These are phyloP conservation scores for Adelognathus sp. DNA, from an alignment of 2,888 invertebrate genomes.

Conservation along the genomic window DNA sequence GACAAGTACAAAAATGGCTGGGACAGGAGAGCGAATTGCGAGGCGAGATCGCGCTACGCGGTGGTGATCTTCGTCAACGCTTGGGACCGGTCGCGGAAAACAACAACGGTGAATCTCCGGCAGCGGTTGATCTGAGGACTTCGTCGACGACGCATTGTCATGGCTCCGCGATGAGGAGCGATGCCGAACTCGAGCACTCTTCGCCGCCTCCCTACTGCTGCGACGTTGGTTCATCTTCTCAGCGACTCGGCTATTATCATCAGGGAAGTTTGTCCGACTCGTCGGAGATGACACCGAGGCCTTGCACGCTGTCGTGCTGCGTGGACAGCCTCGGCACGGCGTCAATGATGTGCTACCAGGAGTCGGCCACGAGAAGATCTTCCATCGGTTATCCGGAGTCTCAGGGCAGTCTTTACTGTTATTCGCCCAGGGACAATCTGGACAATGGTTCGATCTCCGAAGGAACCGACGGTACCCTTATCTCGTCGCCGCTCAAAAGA, in stretches of 20 bases:
- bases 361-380: conserved; percentile 65
- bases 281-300: conserved; percentile 45
- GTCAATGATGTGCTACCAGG: conserved; percentile 54
- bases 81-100: conserved; percentile 73
- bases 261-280: conserved; percentile 57
- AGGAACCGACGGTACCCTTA: conserved; percentile 41
- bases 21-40: conserved; percentile 80
- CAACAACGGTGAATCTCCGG: conserved; percentile 66
- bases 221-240: conserved; percentile 63
- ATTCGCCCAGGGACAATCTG: conserved; percentile 68
- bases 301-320: conserved; percentile 73
- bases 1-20: conserved; percentile 83
- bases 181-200: conserved; percentile 68
- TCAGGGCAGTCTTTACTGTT: conserved; percentile 65
- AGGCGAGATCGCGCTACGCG: conserved; percentile 76
- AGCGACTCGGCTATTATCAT: conserved; percentile 64
- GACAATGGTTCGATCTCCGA: conserved; percentile 35
- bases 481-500: conserved; percentile 63
- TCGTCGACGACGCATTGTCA: conserved; percentile 27
- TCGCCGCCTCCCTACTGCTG: conserved; percentile 67
- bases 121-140: conserved; percentile 74
- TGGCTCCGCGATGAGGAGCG: conserved; percentile 56
- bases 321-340: conserved; percentile 55
- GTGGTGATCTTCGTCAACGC: conserved; percentile 76
- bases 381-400: conserved; percentile 65